Evolutionary conservation across 2,113 vertebrate species (phyloP), one percentile per base, ranked within the genome.

Genomic region (Pleuronectes platessa): DNA sequence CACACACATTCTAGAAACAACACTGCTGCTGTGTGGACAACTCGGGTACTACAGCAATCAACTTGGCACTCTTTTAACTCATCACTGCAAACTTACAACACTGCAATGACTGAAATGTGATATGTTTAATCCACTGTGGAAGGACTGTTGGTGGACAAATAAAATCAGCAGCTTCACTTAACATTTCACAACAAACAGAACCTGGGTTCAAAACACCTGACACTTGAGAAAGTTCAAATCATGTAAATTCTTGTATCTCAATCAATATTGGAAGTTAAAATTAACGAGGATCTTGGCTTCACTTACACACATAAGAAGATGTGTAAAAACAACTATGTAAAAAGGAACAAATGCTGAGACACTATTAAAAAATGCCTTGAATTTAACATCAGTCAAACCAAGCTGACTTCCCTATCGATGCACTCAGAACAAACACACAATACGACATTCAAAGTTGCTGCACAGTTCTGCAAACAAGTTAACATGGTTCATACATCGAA

Each of bases 21-120:
- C 63, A 74, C 75, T 87, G 90, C 83, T 76, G 11, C 83, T 0
- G 0, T 78, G 82, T 90, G 91, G 90, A 66, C 59, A 77, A 42
- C 5, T 7, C 3, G 4, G 12, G 68, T 77, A 85, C n/a, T 47
- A 51, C 87, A 90, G 11, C 21, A 37, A 4, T 26, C 5, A 13
- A 47, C 17, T 2, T 7, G 18, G 8, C 4, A 27, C 24, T 3
- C 11, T 11, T 0, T 0, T 1, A 31, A 47, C 23, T 18, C 21
- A 20, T 0, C 4, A 8, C 54, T 60, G 53, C 14, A 61, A 37
- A 56, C n/a, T 4, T 17, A 5, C 20, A 15, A 49, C 31, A 56
- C 4, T 17, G 20, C 14, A 13, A 45, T 58, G 2, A 45, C 7
- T 15, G 20, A 54, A 67, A 58, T 61, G 12, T 12, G 2, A 70